A percentile compares a stretch with the other conserved stretches of the same genome.
These are phyloP conservation scores for Amphiura filiformis DNA, from an alignment of 35 echinoderm and acorn worm species.

Conservation along the genomic window DNA sequence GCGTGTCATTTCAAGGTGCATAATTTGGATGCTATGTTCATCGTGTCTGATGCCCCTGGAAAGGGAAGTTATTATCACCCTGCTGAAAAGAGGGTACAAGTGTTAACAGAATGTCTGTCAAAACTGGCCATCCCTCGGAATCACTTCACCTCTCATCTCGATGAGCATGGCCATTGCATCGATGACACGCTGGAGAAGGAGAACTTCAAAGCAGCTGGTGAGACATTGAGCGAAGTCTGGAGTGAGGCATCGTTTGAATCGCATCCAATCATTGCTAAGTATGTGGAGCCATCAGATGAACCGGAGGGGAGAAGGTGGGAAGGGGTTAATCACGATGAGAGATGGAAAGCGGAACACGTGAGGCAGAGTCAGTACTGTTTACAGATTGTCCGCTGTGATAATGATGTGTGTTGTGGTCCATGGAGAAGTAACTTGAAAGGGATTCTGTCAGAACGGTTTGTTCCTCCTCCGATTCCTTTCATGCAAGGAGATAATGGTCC, in stretches of 20 bases:
- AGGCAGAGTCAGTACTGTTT: neutral
- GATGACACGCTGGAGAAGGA: neutral
- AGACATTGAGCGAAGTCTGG: neutral
- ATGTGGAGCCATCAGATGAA: neutral
- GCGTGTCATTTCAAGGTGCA: neutral
- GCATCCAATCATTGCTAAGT: neutral
- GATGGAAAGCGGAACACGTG: neutral
- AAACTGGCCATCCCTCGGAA: neutral
- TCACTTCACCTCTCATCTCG: neutral
- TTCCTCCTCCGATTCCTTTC: neutral
- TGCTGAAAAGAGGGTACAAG: neutral
- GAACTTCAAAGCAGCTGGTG: neutral
- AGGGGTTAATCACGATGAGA: neutral
- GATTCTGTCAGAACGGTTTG: neutral
- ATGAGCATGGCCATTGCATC: neutral
- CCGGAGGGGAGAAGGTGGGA: neutral
- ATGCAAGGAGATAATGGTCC: neutral
- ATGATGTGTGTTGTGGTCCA: neutral
- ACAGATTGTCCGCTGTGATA: neutral
- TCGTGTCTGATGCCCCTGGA: neutral
- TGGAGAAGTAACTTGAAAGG: neutral
- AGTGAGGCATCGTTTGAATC: neutral
- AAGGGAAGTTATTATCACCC: neutral
- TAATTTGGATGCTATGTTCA: conserved; percentile 4
- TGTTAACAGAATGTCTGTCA: neutral